phyloP scores from a whole-genome alignment of 1,140 invertebrate genomes.

The Teleogryllus occipitalis region DNA sequence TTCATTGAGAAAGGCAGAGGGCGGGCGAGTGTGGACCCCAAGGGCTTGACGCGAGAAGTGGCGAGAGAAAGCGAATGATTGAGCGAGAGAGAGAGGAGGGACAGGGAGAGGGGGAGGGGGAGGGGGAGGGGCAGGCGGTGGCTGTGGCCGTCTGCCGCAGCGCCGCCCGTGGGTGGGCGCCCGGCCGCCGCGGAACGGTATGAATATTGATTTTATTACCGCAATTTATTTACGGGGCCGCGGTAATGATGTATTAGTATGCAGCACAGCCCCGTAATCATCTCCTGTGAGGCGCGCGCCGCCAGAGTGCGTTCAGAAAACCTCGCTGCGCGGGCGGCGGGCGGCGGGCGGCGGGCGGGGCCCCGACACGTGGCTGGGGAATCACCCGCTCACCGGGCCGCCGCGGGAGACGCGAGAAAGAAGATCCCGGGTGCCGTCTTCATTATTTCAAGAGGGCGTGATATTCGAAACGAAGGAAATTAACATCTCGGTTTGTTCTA shows the following conservation, averaged over 20 bases:
- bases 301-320: not conserved
- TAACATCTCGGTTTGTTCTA: too few relatives aligned
- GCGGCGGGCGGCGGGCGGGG: too few relatives aligned
- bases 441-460: too few relatives aligned
- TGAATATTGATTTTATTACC: slow-evolving; percentile 6
- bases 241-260: slow-evolving; percentile 1
- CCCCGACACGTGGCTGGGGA: not conserved
- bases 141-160: not conserved
- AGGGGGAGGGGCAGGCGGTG: not conserved
- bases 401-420: too few relatives aligned
- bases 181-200: not conserved
- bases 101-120: too few relatives aligned
- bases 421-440: too few relatives aligned
- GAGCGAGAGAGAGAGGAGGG: too few relatives aligned
- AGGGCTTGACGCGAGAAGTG: too few relatives aligned
- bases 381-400: not conserved
- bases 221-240: not conserved
- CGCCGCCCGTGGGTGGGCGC: not conserved
- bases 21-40: too few relatives aligned
- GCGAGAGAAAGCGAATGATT: too few relatives aligned
- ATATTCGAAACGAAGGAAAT: too few relatives aligned
- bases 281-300: not conserved
- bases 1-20: too few relatives aligned
- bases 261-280: not conserved
- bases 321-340: not conserved